phyloP scores from a whole-genome alignment of 2,113 vertebrate genomes.

The Tauraco erythrolophus region DNA sequence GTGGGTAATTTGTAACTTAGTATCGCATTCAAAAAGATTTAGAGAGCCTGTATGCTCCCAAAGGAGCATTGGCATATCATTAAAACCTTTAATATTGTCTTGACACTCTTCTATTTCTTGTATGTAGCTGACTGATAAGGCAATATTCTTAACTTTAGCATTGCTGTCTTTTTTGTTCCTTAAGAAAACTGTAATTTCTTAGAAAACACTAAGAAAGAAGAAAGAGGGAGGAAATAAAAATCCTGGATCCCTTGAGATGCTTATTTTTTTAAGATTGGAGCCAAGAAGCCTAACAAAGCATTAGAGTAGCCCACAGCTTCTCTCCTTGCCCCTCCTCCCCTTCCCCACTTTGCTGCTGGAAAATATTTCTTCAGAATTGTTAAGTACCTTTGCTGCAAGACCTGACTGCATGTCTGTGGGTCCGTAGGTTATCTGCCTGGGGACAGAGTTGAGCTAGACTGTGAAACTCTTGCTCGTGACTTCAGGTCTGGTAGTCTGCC shows the following conservation, averaged over 20 bases:
- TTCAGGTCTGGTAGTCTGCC: neutral
- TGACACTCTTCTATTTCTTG: neutral
- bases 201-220: neutral
- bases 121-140: slow-evolving; percentile 1
- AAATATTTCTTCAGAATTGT: neutral
- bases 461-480: neutral
- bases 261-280: neutral
- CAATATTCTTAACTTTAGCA: neutral
- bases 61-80: neutral
- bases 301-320: neutral
- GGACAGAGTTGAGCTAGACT: neutral
- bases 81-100: slow-evolving; percentile 19
- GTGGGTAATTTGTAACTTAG: neutral
- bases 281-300: neutral
- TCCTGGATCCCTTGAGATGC: neutral
- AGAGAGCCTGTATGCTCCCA: neutral
- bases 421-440: neutral
- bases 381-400: neutral
- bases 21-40: neutral
- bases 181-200: neutral
- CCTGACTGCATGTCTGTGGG: neutral
- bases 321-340: neutral
- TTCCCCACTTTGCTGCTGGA: neutral
- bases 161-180: neutral
- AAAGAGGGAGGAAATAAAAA: fast-evolving